phyloP scores from a whole-genome alignment of 2,888 invertebrate species.

The Desoria tigrina region DNA sequence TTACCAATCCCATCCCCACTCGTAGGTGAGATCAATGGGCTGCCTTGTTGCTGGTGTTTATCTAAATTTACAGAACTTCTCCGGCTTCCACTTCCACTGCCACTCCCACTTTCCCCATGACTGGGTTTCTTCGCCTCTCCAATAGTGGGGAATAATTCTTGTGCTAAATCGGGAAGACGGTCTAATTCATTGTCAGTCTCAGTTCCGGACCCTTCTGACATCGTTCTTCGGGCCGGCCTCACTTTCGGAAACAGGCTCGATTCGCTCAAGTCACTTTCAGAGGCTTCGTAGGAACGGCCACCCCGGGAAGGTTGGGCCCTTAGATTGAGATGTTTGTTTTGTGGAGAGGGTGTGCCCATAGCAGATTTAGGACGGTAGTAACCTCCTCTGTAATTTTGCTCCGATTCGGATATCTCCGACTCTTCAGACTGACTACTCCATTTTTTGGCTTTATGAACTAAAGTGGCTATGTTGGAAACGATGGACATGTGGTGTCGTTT shows the following conservation, averaged over 20 bases:
- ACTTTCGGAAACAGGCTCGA: conserved; percentile 48
- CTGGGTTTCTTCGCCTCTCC: conserved; percentile 61
- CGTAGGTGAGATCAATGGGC: conserved; percentile 28
- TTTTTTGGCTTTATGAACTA: conserved; percentile 76
- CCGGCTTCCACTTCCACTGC: conserved; percentile 10
- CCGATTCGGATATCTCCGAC: conserved; percentile 48
- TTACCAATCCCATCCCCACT: conserved; percentile 33
- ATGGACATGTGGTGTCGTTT: conserved; percentile 70
- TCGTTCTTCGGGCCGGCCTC: conserved; percentile 41
- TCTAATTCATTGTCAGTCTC: conserved; percentile 63
- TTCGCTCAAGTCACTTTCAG: conserved; percentile 51
- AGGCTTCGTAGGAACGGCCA: conserved; percentile 48
- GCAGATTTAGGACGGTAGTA: conserved; percentile 43
- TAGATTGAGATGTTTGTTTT: conserved; percentile 26
- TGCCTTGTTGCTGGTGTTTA: conserved; percentile 15
- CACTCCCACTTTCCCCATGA: conserved; percentile 58
- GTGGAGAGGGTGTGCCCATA: conserved; percentile 18
- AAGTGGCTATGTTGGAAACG: conserved; percentile 80
- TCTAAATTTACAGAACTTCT: conserved; percentile 20
- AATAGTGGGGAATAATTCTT: conserved; percentile 70
- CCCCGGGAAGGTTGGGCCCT: conserved; percentile 30
- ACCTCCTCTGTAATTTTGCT: conserved; percentile 32
- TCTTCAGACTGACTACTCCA: conserved; percentile 54
- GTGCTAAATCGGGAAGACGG: conserved; percentile 62
- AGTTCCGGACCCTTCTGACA: conserved; percentile 58